Base-by-base conservation (phyloP, 2,113 vertebrate genomes). In the Mustela lutreola region DNA sequence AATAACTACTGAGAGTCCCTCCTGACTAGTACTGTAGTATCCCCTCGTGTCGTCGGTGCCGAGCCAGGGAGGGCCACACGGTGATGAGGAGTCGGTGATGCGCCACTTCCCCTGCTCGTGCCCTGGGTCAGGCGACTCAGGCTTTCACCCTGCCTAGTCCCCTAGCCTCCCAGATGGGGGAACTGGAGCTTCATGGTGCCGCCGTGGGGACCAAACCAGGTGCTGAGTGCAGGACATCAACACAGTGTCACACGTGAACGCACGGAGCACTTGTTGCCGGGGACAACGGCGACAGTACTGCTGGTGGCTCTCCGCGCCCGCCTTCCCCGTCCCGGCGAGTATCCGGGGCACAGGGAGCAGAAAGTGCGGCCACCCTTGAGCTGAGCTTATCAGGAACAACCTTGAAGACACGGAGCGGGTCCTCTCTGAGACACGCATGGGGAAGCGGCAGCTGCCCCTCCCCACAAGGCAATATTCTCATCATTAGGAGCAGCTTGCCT, bases 401-500 rank as follows among this genome's bases (percentile, higher is more conserved):
- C 98, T 96, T 96, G 93, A 76, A 36, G 83, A 84, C 88, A 28
- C 6, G 18, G 9, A 56, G 14, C 33, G 4, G 3, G 22, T 63
- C 42, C 50, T 86, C 50, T 22, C 48, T n/a, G 33, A 71, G 85
- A 21, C 42, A 5, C 3, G 58, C 31, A 22, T 28, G 39, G 0
- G 7, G 65, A n/a, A 89, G 87, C 96, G 97, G 96, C 97, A 94
- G 98, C 98, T 97, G 98, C 56, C 36, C 58, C 94, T 96, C 96
- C 96, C 97, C 75, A 75, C 78, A 75, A 97, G 97, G 97, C 98
- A 71, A 45, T 96, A 86, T 60, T 91, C 95, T 98, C 73, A 56
- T 97, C 95, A 71, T 95, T 86, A 95, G 97, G 91, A 97, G 96
- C 97, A 83, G 71, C 97, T 97, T 83, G 86, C 98, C 97, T 98